These are phyloP conservation scores for Myotis daubentonii DNA, from an alignment of 2,797 vertebrate genomes.

Conservation along the genomic window DNA sequence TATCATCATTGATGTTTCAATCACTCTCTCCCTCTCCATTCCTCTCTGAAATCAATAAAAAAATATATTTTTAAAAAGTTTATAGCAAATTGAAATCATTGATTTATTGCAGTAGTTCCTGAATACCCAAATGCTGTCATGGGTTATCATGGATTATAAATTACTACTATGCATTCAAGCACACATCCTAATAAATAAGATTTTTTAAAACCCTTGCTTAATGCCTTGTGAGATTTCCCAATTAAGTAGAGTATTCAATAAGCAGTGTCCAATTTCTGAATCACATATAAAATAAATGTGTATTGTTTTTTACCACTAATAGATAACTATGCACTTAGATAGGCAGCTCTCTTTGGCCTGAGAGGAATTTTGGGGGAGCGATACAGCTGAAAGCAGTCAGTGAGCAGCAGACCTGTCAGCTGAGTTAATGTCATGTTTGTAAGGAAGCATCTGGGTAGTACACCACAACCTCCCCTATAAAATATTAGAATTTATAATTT, in stretches of 20 bases:
- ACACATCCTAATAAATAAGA: no score
- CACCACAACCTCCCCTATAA: background rate
- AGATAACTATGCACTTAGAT: background rate
- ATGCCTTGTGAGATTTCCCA: background rate
- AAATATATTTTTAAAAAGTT: no score
- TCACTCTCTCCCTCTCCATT: no score
- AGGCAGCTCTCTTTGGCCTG: background rate
- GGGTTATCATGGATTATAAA: no score
- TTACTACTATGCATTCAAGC: no score
- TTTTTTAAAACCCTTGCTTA: background rate
- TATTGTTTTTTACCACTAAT: background rate
- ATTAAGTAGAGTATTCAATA: background rate
- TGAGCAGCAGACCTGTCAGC: background rate
- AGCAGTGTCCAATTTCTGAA: background rate
- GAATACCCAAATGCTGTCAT: conserved; percentile 18
- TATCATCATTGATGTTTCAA: no score
- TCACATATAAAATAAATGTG: background rate
- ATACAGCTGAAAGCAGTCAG: background rate
- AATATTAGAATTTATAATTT: background rate
- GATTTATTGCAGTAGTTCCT: conserved; percentile 11
- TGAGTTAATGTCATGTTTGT: background rate
- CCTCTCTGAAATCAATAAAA: no score
- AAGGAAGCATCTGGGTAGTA: background rate
- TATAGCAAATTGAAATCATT: background rate
- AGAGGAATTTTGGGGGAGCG: background rate